Base-by-base conservation (phyloP, 2,888 invertebrate species). In the Orchesella flavescens region DNA sequence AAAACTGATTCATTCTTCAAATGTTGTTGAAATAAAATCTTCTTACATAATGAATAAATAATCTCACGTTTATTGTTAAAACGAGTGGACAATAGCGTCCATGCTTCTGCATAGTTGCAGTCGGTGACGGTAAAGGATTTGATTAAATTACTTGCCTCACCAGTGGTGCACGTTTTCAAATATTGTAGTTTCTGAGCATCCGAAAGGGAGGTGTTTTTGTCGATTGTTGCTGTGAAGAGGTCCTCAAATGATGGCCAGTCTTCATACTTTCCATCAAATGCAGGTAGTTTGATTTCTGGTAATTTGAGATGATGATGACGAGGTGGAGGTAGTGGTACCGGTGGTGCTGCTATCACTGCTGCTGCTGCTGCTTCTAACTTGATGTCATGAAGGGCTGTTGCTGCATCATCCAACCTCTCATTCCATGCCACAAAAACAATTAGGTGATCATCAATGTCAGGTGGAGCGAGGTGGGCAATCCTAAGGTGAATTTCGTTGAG, bases 161-260 rank as follows among this genome's bases (percentile, higher is more conserved):
- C 84, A 23, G 61, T 44, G 0, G 43, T 1, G n/a, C 72, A 72
- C 1, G 69, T 44, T 15, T 75, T 77, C 10, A 86, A 24, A 23
- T 86, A 83, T n/a, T 72, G 65, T 0, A 86, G 21, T 23, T 85
- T 85, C 55, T 86, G 69, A 4, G 78, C 57, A 12, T 57, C 81
- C 2, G 80, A 61, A 0, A 84, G 10, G 10, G 12, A 21, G 15
- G n/a, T 1, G 46, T 81, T 83, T 0, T 53, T 61, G 19, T 69
- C 17, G 1, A 85, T 49, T 0, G 71, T 44, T 0, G 84, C 46
- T 2, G 9, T 12, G 53, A 84, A 86, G 1, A 84, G 71, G 49
- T 85, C 85, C 4, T 57, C 34, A n/a, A 84, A 86, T 0, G 76
- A 65, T 15, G 49, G 66, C 85, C 86, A 86, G 1, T 84, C 82